Evolutionary conservation across 1,140 invertebrate species (phyloP).

Genomic region (Alviniconcha marisindica): DNA sequence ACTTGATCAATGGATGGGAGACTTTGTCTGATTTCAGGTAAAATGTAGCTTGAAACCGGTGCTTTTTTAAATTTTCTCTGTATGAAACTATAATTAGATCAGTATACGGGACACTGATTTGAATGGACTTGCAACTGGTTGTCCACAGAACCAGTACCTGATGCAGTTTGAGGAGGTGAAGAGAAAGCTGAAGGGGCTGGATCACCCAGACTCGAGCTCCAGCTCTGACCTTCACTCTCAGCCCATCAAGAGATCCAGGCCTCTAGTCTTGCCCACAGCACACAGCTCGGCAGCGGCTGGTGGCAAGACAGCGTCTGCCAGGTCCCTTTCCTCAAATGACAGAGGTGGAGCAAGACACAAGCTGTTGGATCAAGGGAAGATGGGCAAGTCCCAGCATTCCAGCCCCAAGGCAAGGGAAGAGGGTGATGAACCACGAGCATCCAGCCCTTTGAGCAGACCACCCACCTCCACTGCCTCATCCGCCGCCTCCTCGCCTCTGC

Average conservation of each 20-base stretch:
- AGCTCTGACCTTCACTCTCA: not conserved
- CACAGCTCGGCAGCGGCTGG: not conserved
- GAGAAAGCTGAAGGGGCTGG: slow-evolving; percentile 17
- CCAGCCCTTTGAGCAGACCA: not conserved
- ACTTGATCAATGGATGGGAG: no score
- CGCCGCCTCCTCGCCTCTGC: not conserved
- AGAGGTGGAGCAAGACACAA: not conserved
- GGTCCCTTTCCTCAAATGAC: not conserved
- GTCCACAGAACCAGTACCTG: no score
- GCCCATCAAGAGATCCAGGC: not conserved
- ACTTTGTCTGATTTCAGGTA: no score
- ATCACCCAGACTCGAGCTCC: not conserved
- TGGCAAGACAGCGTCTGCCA: slow-evolving; percentile 17
- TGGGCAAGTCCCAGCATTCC: not conserved
- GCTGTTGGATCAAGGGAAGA: not conserved
- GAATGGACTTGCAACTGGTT: no score
- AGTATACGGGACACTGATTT: no score
- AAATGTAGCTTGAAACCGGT: no score
- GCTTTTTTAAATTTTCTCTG: no score
- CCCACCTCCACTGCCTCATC: not conserved
- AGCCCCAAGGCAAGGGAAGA: not conserved
- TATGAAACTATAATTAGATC: no score
- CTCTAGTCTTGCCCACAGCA: slow-evolving; percentile 4
- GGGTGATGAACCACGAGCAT: not conserved
- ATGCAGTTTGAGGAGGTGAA: slow-evolving; percentile 31